Evolutionary conservation across 2,888 invertebrate species (phyloP).

Genomic region (Erebia palarica): DNA sequence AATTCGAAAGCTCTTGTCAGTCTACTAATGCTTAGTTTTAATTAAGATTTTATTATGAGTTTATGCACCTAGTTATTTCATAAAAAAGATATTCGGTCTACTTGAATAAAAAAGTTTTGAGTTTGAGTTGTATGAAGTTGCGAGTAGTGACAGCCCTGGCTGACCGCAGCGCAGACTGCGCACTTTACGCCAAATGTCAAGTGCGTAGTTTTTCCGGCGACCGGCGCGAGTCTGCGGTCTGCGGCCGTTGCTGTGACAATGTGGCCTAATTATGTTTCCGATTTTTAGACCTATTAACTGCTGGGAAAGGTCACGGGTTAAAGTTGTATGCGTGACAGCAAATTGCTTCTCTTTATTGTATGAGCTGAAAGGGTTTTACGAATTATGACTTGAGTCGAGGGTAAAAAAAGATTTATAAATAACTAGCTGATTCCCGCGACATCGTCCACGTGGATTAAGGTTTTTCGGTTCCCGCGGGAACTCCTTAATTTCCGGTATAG

Average conservation of each 20-base stretch:
- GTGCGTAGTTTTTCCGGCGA: slow-evolving; percentile 42
- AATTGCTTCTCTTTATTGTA: slow-evolving; percentile 18
- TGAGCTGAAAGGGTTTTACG: not conserved
- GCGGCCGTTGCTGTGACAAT: slow-evolving; percentile 58
- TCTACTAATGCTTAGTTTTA: no score
- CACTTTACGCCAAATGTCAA: slow-evolving; percentile 47
- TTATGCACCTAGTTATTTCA: no score
- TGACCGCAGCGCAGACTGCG: slow-evolving; percentile 49
- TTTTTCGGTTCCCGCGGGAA: no score
- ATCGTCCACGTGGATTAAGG: no score
- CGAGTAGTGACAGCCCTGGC: slow-evolving; percentile 10
- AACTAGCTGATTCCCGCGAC: not conserved
- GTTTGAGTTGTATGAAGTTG: not conserved
- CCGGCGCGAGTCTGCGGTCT: slow-evolving; percentile 45
- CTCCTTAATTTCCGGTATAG: no score
- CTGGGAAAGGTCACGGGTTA: slow-evolving; percentile 30
- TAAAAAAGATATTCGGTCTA: no score
- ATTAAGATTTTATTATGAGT: no score
- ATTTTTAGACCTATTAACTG: slow-evolving; percentile 18
- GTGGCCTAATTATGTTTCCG: slow-evolving; percentile 57
- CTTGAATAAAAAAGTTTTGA: no score
- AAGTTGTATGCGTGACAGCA: slow-evolving; percentile 20
- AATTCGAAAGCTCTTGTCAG: no score
- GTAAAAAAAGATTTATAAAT: not conserved
- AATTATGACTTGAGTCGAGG: not conserved